Evolutionary conservation across 2,113 vertebrate species (phyloP).

Genomic region (Hemicordylus capensis): DNA sequence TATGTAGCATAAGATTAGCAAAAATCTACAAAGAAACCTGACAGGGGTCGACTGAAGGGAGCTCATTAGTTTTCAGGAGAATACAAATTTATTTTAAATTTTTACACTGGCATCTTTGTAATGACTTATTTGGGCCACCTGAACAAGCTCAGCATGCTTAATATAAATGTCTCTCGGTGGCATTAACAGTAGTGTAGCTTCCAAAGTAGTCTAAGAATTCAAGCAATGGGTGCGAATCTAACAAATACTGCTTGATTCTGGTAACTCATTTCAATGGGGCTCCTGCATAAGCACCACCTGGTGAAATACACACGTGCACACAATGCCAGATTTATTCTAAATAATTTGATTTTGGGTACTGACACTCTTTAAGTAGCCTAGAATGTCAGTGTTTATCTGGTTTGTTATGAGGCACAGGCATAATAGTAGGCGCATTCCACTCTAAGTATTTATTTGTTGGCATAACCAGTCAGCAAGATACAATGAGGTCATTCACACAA

Average conservation of each 20-base stretch:
- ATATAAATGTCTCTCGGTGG: not conserved
- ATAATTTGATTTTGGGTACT: not conserved
- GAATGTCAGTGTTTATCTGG: not conserved
- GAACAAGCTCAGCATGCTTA: not conserved
- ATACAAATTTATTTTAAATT: not conserved
- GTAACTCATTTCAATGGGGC: not conserved
- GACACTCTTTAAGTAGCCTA: not conserved
- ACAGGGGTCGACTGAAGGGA: not conserved
- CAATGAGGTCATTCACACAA: too few species aligned
- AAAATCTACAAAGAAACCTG: not conserved
- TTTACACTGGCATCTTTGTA: not conserved
- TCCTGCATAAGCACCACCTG: not conserved
- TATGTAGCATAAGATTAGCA: not conserved
- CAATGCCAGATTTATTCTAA: not conserved
- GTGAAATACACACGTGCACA: not conserved
- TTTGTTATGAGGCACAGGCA: not conserved
- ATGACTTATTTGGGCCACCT: not conserved
- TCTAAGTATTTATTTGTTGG: not conserved
- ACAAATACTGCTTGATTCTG: not conserved
- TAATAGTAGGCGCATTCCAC: not conserved
- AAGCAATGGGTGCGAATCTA: not conserved
- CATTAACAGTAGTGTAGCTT: conserved; percentile 2
- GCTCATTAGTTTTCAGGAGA: not conserved
- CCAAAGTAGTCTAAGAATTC: not conserved
- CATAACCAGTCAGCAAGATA: not conserved